Evolutionary conservation across 2,797 vertebrate species (phyloP), one percentile per base, ranked within the genome.

Genomic region (Carcharodon carcharias): DNA sequence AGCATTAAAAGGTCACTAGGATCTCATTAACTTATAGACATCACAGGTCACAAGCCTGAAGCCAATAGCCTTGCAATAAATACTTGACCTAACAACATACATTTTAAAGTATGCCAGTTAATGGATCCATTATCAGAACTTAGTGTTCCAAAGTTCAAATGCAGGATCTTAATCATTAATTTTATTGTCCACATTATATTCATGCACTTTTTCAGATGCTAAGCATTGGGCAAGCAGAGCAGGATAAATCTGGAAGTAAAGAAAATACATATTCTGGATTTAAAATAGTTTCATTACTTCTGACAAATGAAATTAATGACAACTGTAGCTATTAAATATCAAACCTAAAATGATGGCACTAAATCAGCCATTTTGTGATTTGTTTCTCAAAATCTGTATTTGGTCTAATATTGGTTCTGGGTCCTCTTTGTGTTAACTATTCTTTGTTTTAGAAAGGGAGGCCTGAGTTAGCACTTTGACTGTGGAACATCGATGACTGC

Each of bases 41-140:
- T 93, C n/a, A 67, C 91, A 93, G 91, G 91, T 93, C 91, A 93
- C 91, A 93, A 93, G 61, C 91, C 63, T 67, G 61, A 93, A 93
- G 91, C 82, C 82, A 85, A 85, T 50, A 85, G 82, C 91, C 91
- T 93, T 93, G 91, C 91, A 93, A 93, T 93, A 93, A 93, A 93
- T 67, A 67, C 91, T 67, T 93, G 91, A 93, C 91, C 91, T 93
- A 93, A 93, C 91, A 93, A 21, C 50, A 3, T 65, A 45, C 91
- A 93, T 93, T 91, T 93, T 67, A 93, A 40, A 67, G n/a, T 21
- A 63, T 93, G 61, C 7, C 61, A 93, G 91, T 45, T 93, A 93
- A 93, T 93, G 61, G 63, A 93, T 67, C 91, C 91, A 93, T 93
- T 93, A 93, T 67, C 91, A 93, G 91, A 93, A 45, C 63, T 26